phyloP scores from a whole-genome alignment of 1,140 invertebrate species.

The Micrasema longulum region DNA sequence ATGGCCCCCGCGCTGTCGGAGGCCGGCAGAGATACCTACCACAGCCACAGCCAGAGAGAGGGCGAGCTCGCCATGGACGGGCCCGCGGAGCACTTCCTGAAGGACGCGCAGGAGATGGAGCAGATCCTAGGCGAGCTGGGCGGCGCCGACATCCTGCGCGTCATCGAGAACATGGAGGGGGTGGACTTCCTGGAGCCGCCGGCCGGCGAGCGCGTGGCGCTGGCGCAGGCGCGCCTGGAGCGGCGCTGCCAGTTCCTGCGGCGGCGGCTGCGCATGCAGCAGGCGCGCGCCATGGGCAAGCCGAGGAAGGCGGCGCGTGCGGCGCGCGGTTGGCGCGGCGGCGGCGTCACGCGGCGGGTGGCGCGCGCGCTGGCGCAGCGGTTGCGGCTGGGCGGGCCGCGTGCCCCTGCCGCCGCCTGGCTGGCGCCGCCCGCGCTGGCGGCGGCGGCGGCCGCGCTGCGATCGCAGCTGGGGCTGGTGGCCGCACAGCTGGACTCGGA shows the following conservation, averaged over 20 bases:
- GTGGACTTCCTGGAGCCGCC: slow-evolving; percentile 69
- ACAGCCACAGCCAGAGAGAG: slow-evolving; percentile 57
- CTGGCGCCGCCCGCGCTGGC: slow-evolving; percentile 54
- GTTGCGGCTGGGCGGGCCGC: slow-evolving; percentile 63
- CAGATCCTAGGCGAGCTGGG: slow-evolving; percentile 70
- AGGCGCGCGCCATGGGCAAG: slow-evolving; percentile 77
- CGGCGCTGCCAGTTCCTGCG: slow-evolving; percentile 77
- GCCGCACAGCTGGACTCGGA: slow-evolving; percentile 88
- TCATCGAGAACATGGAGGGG: slow-evolving; percentile 75
- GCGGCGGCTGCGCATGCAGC: slow-evolving; percentile 79
- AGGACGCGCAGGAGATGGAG: slow-evolving; percentile 69
- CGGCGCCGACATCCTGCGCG: slow-evolving; percentile 73
- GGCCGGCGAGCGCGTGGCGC: slow-evolving; percentile 62
- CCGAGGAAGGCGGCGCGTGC: slow-evolving; percentile 63
- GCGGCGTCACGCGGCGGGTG: slow-evolving; percentile 60
- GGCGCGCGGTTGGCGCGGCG: slow-evolving; percentile 81
- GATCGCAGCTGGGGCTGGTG: slow-evolving; percentile 77
- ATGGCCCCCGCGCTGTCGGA: slow-evolving; percentile 72
- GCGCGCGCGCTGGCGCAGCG: slow-evolving; percentile 60
- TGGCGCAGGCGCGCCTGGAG: slow-evolving; percentile 75
- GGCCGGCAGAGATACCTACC: slow-evolving; percentile 57
- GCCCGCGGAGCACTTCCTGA: slow-evolving; percentile 63
- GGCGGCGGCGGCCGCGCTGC: slow-evolving; percentile 77
- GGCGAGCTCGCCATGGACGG: slow-evolving; percentile 70
- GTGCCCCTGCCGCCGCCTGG: slow-evolving; percentile 56